Evolutionary conservation across 2,113 vertebrate genomes (phyloP).

Genomic region (Nestor notabilis): DNA sequence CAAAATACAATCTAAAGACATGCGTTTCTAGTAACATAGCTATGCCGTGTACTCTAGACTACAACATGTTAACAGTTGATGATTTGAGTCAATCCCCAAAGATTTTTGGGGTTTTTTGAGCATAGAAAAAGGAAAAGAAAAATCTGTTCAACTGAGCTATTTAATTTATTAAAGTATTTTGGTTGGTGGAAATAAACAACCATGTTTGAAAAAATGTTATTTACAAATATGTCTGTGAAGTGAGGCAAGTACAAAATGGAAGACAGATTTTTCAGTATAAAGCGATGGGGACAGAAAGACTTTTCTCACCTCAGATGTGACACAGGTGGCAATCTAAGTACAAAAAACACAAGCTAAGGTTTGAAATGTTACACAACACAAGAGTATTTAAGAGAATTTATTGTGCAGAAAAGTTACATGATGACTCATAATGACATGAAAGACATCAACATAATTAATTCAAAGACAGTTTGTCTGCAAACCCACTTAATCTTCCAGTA

Average conservation of each 20-base stretch:
- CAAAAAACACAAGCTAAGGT: not conserved
- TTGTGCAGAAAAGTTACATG: not conserved
- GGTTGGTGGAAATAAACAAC: not conserved
- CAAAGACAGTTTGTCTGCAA: not conserved
- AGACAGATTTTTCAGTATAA: not conserved
- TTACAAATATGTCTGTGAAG: not conserved
- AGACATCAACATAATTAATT: not conserved
- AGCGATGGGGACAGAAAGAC: not conserved
- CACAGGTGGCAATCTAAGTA: not conserved
- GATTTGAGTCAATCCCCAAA: not conserved
- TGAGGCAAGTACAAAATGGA: not conserved
- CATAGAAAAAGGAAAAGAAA: not conserved
- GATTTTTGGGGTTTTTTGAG: not conserved
- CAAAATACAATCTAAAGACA: not conserved
- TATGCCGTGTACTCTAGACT: not conserved
- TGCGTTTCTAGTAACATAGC: not conserved
- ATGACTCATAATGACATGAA: not conserved
- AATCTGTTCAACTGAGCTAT: not conserved
- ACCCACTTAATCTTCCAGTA: not conserved
- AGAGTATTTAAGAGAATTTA: not conserved
- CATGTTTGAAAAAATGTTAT: fast-evolving
- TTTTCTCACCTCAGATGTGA: not conserved
- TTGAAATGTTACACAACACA: not conserved
- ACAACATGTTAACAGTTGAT: not conserved
- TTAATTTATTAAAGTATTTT: not conserved